These are phyloP conservation scores for Mesoclemmys tuberculata DNA, from an alignment of 2,113 vertebrate genomes.

Conservation along the genomic window DNA sequence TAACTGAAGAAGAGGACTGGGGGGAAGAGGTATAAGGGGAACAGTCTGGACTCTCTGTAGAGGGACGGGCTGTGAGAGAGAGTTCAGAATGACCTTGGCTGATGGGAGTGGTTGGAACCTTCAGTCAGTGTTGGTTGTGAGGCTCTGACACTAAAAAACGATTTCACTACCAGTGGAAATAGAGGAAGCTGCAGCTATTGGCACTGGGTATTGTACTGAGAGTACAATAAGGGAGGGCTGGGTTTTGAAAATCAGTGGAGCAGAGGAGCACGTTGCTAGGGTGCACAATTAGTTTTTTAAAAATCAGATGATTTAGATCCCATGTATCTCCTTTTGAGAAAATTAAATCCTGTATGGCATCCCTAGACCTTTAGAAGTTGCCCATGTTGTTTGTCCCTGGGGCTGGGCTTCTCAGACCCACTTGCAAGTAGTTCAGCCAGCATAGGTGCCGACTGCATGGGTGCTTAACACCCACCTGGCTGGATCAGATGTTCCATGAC, in stretches of 20 bases:
- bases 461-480: too few relatives aligned
- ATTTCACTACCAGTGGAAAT: background rate
- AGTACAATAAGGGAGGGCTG: background rate
- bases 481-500: too few relatives aligned
- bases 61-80: background rate
- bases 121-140: accelerated
- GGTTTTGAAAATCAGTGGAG: background rate
- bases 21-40: background rate
- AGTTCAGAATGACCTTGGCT: background rate
- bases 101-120: background rate
- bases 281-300: background rate
- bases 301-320: background rate
- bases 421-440: background rate
- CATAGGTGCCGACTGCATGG: too few relatives aligned
- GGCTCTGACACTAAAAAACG: background rate
- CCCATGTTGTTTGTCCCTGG: background rate
- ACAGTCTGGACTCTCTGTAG: background rate
- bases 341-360: background rate
- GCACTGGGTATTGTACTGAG: background rate
- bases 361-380: background rate
- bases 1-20: background rate
- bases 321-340: background rate
- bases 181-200: background rate
- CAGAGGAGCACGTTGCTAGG: too few relatives aligned
- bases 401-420: background rate